Percentiles rank a stretch among this genome's conserved stretches.
Evolutionary conservation across 2,888 invertebrate genomes (phyloP).

Genomic region (Lasioglossum marginatum): DNA sequence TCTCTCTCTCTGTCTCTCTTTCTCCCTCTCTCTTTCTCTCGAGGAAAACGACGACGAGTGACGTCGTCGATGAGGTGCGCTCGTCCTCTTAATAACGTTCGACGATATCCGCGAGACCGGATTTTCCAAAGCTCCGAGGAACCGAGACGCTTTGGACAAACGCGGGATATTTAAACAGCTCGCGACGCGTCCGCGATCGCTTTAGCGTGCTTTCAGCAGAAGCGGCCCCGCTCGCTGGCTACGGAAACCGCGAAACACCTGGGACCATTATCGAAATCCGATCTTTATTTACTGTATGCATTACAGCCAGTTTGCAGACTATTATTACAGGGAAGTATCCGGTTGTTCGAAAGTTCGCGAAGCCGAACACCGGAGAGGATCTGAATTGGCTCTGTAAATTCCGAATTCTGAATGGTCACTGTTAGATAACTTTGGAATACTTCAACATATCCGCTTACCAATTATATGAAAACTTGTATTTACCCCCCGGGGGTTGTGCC

Average conservation of each 20-base stretch:
- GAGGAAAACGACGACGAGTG: background rate
- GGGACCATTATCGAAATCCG: conserved; percentile 54
- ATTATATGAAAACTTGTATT: background rate
- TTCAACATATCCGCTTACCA: background rate
- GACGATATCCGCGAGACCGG: background rate
- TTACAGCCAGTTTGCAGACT: conserved; percentile 41
- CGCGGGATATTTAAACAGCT: conserved; percentile 4
- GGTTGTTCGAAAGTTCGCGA: conserved; percentile 42
- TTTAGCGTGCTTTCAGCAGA: conserved; percentile 6
- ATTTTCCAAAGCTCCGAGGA: background rate
- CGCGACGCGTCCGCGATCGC: background rate
- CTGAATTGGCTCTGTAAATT: conserved; percentile 25
- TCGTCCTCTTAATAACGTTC: conserved; percentile 40
- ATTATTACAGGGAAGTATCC: conserved; percentile 8
- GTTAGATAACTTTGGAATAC: background rate
- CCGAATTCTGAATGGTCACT: background rate
- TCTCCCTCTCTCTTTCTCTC: too few relatives aligned
- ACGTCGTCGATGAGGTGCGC: conserved; percentile 18
- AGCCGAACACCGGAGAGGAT: conserved; percentile 21
- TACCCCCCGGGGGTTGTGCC: background rate
- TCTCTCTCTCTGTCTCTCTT: too few relatives aligned
- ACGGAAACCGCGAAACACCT: conserved; percentile 37
- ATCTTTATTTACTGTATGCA: conserved; percentile 48
- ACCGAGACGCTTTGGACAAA: background rate
- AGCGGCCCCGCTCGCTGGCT: background rate